These are phyloP conservation scores for Physocephala rufipes DNA, from an alignment of 2,888 invertebrate genomes.

Conservation along the genomic window DNA sequence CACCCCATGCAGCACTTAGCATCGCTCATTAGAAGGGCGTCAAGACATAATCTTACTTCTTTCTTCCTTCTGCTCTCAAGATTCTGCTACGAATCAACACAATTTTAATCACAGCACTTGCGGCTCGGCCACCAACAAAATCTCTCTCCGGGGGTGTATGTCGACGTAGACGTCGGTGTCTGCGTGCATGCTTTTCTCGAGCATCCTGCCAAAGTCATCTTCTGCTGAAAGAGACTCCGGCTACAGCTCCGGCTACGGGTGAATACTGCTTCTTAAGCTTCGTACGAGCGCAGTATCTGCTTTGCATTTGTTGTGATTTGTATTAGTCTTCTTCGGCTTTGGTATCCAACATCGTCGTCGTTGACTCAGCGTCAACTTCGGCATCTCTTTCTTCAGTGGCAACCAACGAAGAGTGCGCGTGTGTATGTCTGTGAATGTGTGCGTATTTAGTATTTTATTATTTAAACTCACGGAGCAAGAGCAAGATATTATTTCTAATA, in stretches of 20 bases:
- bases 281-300: conserved; percentile 55
- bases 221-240: conserved; percentile 1
- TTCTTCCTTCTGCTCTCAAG: no score
- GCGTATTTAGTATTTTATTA: conserved; percentile 8
- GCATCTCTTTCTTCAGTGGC: conserved; percentile 13
- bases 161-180: conserved; percentile 37
- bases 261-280: conserved; percentile 60
- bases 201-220: no score
- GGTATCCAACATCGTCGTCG: conserved; percentile 21
- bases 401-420: not conserved
- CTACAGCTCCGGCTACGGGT: conserved; percentile 10
- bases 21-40: no score
- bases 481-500: conserved; percentile 36
- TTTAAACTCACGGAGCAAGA: conserved; percentile 11
- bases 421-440: conserved; percentile 17
- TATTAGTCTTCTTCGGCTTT: conserved; percentile 22
- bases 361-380: conserved; percentile 21
- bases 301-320: conserved; percentile 33
- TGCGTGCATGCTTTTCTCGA: conserved; percentile 42
- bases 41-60: no score
- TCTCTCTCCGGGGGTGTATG: conserved; percentile 9
- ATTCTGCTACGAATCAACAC: no score
- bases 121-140: no score
- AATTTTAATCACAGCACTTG: no score
- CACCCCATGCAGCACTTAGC: no score